These are phyloP conservation scores for Nautilus pompilius DNA, from an alignment of 1,140 invertebrate species.

Conservation along the genomic window DNA sequence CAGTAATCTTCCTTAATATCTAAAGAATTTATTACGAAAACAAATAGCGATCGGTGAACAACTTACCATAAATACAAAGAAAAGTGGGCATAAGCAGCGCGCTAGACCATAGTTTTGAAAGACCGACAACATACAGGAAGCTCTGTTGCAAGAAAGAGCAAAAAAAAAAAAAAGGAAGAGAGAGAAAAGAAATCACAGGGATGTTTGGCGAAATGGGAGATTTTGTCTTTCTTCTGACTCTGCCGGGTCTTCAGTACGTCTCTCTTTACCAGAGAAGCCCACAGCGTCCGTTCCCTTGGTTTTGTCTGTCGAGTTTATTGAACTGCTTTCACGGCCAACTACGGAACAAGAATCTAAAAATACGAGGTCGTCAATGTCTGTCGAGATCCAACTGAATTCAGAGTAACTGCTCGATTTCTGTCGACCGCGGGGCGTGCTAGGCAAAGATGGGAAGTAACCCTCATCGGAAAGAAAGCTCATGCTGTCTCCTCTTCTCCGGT, in stretches of 20 bases:
- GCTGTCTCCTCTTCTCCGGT: not conserved
- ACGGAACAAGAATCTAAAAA: not conserved
- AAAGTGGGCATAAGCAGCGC: no score
- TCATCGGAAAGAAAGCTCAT: not conserved
- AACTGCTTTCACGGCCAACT: not conserved
- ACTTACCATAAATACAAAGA: no score
- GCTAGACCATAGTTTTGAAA: no score
- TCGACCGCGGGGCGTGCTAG: not conserved
- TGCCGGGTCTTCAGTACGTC: not conserved
- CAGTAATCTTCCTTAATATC: no score
- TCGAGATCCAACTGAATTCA: not conserved
- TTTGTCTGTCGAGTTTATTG: not conserved
- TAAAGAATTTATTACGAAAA: no score
- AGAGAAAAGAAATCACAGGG: no score
- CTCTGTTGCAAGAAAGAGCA: no score
- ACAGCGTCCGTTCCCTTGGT: not conserved
- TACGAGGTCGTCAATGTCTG: not conserved
- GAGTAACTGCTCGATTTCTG: not conserved
- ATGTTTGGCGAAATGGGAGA: not conserved
- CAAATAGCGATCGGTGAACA: no score
- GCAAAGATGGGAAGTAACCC: not conserved
- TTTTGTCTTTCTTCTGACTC: not conserved
- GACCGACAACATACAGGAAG: no score
- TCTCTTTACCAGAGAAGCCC: not conserved
- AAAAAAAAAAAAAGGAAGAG: no score